phyloP scores from a whole-genome alignment of 2,797 vertebrate genomes.

The Syngnathus acus region DNA sequence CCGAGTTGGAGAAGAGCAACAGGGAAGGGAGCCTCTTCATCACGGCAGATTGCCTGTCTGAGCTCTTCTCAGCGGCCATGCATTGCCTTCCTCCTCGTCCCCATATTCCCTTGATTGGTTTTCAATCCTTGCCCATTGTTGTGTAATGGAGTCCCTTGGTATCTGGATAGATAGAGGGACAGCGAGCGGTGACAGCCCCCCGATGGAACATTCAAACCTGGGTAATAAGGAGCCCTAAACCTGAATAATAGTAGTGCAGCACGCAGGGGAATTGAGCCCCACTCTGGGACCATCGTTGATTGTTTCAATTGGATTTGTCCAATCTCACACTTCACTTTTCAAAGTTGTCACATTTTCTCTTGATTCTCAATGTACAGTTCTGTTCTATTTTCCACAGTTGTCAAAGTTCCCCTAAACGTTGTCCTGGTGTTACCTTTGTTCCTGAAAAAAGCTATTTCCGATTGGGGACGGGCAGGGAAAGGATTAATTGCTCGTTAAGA shows the following conservation, averaged over 20 bases:
- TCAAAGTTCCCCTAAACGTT: background rate
- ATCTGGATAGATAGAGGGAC: constrained; percentile 57
- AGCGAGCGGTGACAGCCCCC: constrained; percentile 34
- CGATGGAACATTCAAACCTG: constrained; percentile 36
- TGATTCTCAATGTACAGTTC: constrained; percentile 19
- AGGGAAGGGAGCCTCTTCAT: constrained; percentile 59
- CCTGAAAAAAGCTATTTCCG: constrained; percentile 15
- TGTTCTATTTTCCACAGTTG: constrained; percentile 3
- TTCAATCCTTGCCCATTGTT: constrained; percentile 59
- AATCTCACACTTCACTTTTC: constrained; percentile 21
- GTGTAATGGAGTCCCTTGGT: constrained; percentile 63
- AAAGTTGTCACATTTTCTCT: constrained; percentile 15
- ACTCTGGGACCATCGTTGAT: constrained; percentile 29
- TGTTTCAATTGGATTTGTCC: constrained; percentile 22
- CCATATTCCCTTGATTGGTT: constrained; percentile 62
- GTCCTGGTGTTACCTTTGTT: constrained; percentile 18
- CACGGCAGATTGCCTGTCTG: constrained; percentile 73
- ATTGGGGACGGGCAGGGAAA: constrained; percentile 4
- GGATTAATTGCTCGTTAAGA: constrained; percentile 17
- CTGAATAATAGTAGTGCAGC: constrained; percentile 15
- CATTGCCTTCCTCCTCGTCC: constrained; percentile 39
- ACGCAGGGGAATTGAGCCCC: constrained; percentile 31
- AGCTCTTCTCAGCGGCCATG: constrained; percentile 38
- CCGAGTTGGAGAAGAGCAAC: constrained; percentile 40
- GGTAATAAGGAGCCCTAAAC: constrained; percentile 31